Percentiles rank a stretch among this genome's conserved stretches.
Conservation (phyloP, 37 sponge, comb jelly and placozoan genomes). For the Hormiphora californensis region DNA sequence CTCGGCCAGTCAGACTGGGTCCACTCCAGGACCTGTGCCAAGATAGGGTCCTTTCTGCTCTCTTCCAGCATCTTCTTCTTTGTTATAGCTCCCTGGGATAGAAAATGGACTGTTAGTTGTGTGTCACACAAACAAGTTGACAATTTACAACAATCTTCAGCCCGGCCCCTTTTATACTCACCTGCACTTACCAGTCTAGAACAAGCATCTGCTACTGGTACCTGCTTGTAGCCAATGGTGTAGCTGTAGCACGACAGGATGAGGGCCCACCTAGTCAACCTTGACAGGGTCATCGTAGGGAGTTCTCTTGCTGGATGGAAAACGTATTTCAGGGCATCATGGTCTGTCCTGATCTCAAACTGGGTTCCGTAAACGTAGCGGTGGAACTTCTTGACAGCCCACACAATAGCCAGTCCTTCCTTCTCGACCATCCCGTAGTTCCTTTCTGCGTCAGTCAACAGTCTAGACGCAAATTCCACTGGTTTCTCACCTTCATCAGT, state of each 20-base stretch:
- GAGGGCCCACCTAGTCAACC: constrained; percentile 62
- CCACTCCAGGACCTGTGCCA: constrained; percentile 1
- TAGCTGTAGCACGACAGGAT: constrained; percentile 54
- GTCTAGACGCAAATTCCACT: constrained; percentile 8
- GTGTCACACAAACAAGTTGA: not conserved
- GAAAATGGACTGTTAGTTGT: not conserved
- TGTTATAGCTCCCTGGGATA: not conserved
- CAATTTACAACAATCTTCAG: not conserved
- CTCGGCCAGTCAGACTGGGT: not conserved
- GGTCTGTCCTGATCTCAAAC: constrained; percentile 51
- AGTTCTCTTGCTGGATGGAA: constrained; percentile 55
- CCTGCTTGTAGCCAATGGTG: constrained; percentile 54
- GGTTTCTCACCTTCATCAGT: not conserved
- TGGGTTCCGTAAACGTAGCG: not conserved
- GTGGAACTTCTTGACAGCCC: constrained; percentile 40
- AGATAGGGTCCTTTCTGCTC: constrained; percentile 11
- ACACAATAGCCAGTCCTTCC: constrained; percentile 56
- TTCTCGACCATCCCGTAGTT: constrained; percentile 1
- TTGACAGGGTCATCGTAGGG: constrained; percentile 55
- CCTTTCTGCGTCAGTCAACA: not conserved
- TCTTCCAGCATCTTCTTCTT: not conserved
- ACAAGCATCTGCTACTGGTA: constrained; percentile 59
- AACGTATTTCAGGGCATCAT: constrained; percentile 57
- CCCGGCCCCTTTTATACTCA: not conserved
- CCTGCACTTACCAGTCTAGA: constrained; percentile 39